A percentile compares a stretch with the other conserved stretches of the same genome.
These are phyloP conservation scores for Ammodramus savannarum DNA, from an alignment of 2,113 vertebrate genomes.

Conservation along the genomic window DNA sequence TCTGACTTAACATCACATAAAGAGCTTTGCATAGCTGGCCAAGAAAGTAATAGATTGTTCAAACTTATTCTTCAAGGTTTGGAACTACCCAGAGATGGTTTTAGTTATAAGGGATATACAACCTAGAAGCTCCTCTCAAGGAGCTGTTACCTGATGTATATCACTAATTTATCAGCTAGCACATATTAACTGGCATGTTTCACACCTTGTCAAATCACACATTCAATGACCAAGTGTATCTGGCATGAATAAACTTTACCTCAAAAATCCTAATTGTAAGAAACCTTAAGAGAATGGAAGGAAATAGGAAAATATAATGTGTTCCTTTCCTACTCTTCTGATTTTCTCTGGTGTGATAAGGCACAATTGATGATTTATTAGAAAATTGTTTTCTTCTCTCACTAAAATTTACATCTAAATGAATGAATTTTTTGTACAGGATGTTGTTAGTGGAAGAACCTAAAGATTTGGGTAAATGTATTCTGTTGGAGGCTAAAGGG, in stretches of 20 bases:
- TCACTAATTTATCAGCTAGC: neutral
- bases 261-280: neutral
- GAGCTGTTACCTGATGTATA: neutral
- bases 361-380: neutral
- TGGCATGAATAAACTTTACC: neutral
- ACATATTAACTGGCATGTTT: neutral
- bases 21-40: neutral
- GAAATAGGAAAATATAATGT: neutral
- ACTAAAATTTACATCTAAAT: neutral
- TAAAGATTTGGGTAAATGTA: neutral
- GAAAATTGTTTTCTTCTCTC: neutral
- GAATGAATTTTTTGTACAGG: neutral
- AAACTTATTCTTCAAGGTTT: neutral
- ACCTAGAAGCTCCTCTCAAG: neutral
- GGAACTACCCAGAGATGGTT: neutral
- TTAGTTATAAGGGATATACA: neutral
- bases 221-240: neutral
- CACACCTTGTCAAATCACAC: neutral
- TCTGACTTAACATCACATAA: neutral
- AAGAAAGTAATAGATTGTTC: neutral
- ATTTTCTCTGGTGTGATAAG: neutral
- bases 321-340: neutral
- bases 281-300: neutral
- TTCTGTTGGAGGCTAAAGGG: neutral
- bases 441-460: neutral